Percentiles rank a stretch among this genome's conserved stretches.
These are phyloP conservation scores for Camarhynchus parvulus DNA, from an alignment of 2,113 vertebrate genomes.

Conservation along the genomic window DNA sequence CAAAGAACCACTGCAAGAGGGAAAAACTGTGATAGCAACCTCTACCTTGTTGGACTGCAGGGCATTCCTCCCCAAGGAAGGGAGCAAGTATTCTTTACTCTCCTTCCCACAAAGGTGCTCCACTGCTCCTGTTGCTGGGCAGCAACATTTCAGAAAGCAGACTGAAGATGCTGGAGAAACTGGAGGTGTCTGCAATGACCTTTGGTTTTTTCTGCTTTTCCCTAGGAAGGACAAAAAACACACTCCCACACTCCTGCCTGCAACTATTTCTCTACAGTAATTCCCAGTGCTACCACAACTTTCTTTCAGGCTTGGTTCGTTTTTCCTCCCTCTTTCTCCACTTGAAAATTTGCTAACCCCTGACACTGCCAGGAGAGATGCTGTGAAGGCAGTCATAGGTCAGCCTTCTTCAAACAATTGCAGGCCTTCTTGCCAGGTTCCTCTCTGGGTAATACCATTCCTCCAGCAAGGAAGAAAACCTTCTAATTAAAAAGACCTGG, in stretches of 20 bases:
- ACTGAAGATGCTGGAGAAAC: neutral
- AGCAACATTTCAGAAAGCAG: neutral
- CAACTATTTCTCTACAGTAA: neutral
- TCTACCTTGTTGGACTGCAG: neutral
- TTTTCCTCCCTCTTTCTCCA: neutral
- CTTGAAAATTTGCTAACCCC: conserved; percentile 1
- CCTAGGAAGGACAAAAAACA: neutral
- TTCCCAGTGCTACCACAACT: neutral
- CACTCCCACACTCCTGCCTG: neutral
- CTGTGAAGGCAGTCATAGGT: neutral
- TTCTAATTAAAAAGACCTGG: conserved; percentile 48
- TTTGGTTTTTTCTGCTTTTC: neutral
- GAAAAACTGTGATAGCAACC: neutral
- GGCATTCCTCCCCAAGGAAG: neutral
- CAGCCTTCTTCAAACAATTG: conserved; percentile 23
- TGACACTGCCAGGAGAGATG: conserved; percentile 35
- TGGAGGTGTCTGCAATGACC: neutral
- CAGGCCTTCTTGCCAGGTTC: conserved; percentile 19
- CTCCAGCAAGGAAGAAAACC: conserved; percentile 20
- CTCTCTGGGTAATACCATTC: conserved; percentile 1
- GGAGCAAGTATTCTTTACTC: neutral
- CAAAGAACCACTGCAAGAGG: neutral
- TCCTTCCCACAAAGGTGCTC: neutral
- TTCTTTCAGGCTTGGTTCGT: neutral
- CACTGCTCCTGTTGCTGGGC: neutral